Base-by-base conservation (phyloP, 2,797 vertebrate species). In the Sebastiscus tertius region DNA sequence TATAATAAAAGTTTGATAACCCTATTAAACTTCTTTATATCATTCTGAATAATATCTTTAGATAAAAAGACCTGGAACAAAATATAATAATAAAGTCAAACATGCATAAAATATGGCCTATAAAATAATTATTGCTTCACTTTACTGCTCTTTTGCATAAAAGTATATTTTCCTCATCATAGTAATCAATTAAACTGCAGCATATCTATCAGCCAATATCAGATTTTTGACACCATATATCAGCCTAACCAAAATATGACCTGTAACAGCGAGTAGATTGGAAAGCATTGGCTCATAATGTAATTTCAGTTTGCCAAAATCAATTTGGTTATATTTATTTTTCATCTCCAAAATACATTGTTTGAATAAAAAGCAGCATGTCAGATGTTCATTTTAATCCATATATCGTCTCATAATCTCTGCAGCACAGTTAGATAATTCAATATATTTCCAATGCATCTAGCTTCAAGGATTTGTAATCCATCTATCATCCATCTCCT, bases 381-480 rank as follows among this genome's bases (percentile, higher is more conserved):
- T 27, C 0, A 58, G 27, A 71, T 69, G 42, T 22, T 82, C 29
- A 39, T 69, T 75, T 73, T 39, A 74, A 71, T 75, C 52, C 52
- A 39, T n/a, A 66, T 65, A 16, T 36, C 39, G 56, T 72, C 42
- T 55, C 52, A 33, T 71, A 71, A 49, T 59, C 58, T 34, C 34
- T 60, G 27, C 9, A 4, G 29, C 10, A 13, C 36, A 54, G 62
- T 34, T 49, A 7, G 24, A 72, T 65, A 52, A 67, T 67, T 63
- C 56, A 56, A 46, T 61, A 24, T 74, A 62, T 81, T 69, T 54
- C 27, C 8, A 46, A 22, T 60, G 18, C 56, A 64, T n/a, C 49
- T 24, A 34, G n/a, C 81, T 80, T 58, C 46, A 75, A 39, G 68
- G 49, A 65, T 85, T 72, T 71, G 64, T 63, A 72, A 70, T 83